Evolutionary conservation across 37 sponge, comb jelly and placozoan species (phyloP), one percentile per base, ranked within the genome.

Genomic region (Tethya wilhelma): DNA sequence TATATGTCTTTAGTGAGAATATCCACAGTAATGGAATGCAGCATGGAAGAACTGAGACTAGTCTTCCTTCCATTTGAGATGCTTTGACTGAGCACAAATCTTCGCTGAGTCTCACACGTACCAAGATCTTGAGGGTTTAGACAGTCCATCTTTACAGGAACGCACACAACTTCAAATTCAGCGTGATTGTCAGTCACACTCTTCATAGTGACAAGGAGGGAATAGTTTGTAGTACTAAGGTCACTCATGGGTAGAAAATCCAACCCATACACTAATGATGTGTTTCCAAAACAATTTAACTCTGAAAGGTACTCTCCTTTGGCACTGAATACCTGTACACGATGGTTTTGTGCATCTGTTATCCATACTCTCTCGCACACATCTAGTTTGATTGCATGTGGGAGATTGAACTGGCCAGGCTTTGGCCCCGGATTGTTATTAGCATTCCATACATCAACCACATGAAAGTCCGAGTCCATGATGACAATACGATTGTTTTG

Each of bases 321-420:
- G 34, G 4, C 28, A 38, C 38, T 64, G 29, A 80, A 26, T 22
- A 80, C 30, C 41, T 80, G 81, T 19, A 69, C 33, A 6, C 81
- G 71, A 57, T 80, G 42, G 43, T 80, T 80, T 26, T 60, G 65
- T 39, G 83, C 46, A 66, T 84, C 84, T 4, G 41, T 34, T 1
- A 84, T 23, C 84, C 84, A 84, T 4, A 84, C 43, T 45, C 84
- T 32, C 26, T 73, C 76, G 53, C 84, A 84, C 17, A 19, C 49
- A 33, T 84, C 84, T 37, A 84, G 33, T 17, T 25, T 31, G 28
- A 84, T 14, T 34, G 56, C 32, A 58, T 84, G 84, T 4, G 77
- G 84, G 11, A 84, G 56, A 44, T 74, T 84, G 76, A 82, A 82
- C 49, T 82, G 64, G 6, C 39, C 8, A 29, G 83, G 83, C 26